A percentile compares a stretch with the other conserved stretches of the same genome.
Conservation (phyloP, 2,797 vertebrate genomes). For the Phoeniculus purpureus region DNA sequence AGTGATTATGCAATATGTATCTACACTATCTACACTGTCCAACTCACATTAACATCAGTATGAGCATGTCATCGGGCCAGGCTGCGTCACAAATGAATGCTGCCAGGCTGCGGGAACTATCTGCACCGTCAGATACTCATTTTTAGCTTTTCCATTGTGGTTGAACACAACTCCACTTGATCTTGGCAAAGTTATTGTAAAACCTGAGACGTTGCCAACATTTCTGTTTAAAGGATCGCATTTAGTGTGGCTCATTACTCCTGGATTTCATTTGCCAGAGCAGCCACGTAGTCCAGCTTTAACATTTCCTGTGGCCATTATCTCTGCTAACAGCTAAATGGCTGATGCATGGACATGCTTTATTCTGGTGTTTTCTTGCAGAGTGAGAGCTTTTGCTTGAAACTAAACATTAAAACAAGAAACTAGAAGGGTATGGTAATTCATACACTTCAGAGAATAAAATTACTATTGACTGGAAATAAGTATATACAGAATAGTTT, state of each 20-base stretch:
- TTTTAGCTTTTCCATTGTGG: constrained; percentile 66
- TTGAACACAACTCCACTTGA: constrained; percentile 65
- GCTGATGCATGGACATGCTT: constrained; percentile 21
- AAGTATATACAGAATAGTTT: not conserved
- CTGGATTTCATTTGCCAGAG: constrained; percentile 69
- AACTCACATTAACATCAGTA: not conserved
- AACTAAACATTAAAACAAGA: constrained; percentile 19
- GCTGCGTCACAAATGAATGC: constrained; percentile 6
- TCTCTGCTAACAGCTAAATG: constrained; percentile 64
- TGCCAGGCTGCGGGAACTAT: constrained; percentile 58
- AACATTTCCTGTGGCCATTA: constrained; percentile 55
- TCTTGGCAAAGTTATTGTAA: constrained; percentile 73
- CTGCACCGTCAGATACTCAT: constrained; percentile 50
- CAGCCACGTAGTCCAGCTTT: constrained; percentile 50
- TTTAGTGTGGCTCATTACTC: constrained; percentile 70
- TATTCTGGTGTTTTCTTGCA: constrained; percentile 56
- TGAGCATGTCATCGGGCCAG: constrained; percentile 22
- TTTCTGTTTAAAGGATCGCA: constrained; percentile 71
- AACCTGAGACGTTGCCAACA: constrained; percentile 66
- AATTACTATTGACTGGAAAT: not conserved
- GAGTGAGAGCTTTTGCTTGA: not conserved
- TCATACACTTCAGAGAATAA: not conserved
- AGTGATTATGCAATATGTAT: not conserved
- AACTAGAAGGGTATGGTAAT: not conserved
- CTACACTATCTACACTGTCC: not conserved